Evolutionary conservation across 1,140 invertebrate genomes (phyloP), one percentile per base, ranked within the genome.

Genomic region (Neocloeon triangulifer): DNA sequence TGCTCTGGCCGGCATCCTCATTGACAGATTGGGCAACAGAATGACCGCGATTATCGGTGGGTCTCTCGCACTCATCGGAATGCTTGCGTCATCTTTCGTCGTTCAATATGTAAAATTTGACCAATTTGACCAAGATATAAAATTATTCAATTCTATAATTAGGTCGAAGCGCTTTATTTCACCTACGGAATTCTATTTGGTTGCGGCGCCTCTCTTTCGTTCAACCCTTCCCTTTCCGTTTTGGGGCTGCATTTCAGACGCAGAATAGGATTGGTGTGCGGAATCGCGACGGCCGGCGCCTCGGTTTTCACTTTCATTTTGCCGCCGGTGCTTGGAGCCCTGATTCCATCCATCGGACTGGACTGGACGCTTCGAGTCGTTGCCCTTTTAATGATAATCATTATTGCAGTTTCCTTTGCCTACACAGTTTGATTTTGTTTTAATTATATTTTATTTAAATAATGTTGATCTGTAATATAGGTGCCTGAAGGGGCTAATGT

Each of bases 121-220:
- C n/a, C n/a, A n/a, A n/a, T n/a, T n/a, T n/a, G n/a, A n/a, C n/a
- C n/a, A n/a, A n/a, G n/a, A n/a, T n/a, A n/a, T n/a, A n/a, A n/a
- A n/a, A n/a, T n/a, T n/a, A n/a, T n/a, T n/a, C n/a, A n/a, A n/a
- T n/a, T n/a, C 19, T 16, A 3, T 29, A 39, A 45, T 22, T 40
- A 64, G 62, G 53, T 80, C 10, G 60, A 69, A 40, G 58, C 62
- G 10, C 59, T 92, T 20, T 88, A 71, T 48, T 54, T 91, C 21
- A 89, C 84, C 0, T 91, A 86, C 46, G 81, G 86, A 1, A 50
- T 91, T 7, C 67, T 91, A 58, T 80, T 82, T 39, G 86, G 88
- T 2, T 46, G 80, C 20, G 88, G 88, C 4, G 77, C 79, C 1
- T 82, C 84, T 4, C 55, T 91, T 12, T 72, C 78, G 1, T 92